These are phyloP conservation scores for Deroplatys truncata DNA, from an alignment of 2,888 invertebrate species.

Conservation along the genomic window DNA sequence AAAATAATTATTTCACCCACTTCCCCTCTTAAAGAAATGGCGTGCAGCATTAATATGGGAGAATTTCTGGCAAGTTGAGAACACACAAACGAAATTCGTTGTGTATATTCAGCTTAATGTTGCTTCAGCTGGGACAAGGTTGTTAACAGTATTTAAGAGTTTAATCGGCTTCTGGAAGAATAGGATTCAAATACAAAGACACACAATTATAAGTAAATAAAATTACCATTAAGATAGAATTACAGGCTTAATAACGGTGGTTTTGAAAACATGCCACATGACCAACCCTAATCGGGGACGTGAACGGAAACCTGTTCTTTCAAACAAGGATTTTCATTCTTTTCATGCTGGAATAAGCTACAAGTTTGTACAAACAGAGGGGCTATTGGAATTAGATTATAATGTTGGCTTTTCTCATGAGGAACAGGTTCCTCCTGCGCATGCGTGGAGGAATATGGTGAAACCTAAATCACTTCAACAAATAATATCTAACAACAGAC, in stretches of 20 bases:
- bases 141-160: neutral
- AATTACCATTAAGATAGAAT: neutral
- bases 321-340: neutral
- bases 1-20: too few species aligned
- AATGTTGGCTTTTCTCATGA: neutral
- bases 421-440: neutral
- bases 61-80: too few species aligned
- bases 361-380: neutral
- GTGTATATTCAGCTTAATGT: too few species aligned
- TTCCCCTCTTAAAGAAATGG: too few species aligned
- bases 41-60: too few species aligned
- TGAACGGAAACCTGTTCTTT: neutral
- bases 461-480: neutral
- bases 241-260: neutral
- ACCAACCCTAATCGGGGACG: neutral
- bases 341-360: neutral
- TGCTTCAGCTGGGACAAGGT: neutral
- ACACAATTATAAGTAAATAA: neutral
- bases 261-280: neutral
- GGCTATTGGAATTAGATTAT: neutral
- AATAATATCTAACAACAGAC: neutral
- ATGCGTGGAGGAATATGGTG: neutral
- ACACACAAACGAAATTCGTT: too few species aligned
- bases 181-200: neutral
- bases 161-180: neutral